Evolutionary conservation across 2,888 invertebrate genomes (phyloP), one percentile per base, ranked within the genome.

Genomic region (Latrodectus hesperus): DNA sequence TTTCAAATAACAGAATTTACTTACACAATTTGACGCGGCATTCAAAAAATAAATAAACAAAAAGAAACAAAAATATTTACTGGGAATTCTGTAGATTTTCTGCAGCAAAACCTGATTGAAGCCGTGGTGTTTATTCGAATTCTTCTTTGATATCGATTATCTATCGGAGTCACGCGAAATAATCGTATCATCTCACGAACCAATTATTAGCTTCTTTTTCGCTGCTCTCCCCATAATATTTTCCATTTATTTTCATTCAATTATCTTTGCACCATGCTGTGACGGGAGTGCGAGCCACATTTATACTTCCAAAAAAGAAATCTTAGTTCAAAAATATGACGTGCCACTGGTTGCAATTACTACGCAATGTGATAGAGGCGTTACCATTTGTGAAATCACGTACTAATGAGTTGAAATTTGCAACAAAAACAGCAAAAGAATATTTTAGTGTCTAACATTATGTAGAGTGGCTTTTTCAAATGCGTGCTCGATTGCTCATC

Each of bases 171-270:
- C 86, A 86, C 86, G 86, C 85, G 51, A 74, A 80, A 26, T 49
- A 74, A 86, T 81, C 86, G 86, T 81, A 86, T 86, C 80, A 72
- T 72, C 79, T 80, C 52, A 51, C 86, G 53, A 80, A 81, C 80
- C 86, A 86, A 86, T 86, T 86, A 86, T 72, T 55, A 60, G 26
- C 38, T 60, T 72, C n/a, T 17, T 68, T 68, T 17, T 4, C 11
- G 4, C 22, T 17, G 12, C 60, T 60, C 60, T n/a, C 60, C 0
- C 11, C 60, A 60, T 60, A 60, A 60, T n/a, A 0, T n/a, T n/a
- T n/a, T n/a, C 6, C 12, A 6, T 60, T n/a, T 16, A 60, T 60
- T 60, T 60, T 60, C 38, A 38, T 38, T 38, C 60, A 11, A 60
- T 60, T 60, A 60, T n/a, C n/a, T 60, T 60, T n/a, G 60, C 60